Evolutionary conservation across 2,797 vertebrate genomes (phyloP).

Genomic region (Aldrovandia affinis): DNA sequence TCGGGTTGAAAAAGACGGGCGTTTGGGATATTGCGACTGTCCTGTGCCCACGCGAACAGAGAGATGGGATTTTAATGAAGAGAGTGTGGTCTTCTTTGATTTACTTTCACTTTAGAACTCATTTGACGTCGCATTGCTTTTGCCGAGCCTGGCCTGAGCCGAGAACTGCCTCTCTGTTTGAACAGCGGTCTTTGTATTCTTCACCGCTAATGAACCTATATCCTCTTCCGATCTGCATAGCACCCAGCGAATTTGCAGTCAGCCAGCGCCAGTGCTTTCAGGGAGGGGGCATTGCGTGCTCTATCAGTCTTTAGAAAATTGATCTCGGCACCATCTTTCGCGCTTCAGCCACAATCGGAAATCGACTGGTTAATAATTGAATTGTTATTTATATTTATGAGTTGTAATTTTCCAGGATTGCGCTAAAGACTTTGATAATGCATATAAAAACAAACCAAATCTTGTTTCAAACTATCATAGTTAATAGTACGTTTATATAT

Average conservation of each 20-base stretch:
- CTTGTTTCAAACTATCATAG: not conserved
- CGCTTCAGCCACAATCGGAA: not conserved
- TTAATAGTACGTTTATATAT: not conserved
- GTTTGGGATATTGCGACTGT: not conserved
- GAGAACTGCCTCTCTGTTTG: not conserved
- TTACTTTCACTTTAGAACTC: not conserved
- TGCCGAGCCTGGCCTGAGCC: not conserved
- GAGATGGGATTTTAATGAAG: not conserved
- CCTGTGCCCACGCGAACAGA: not conserved
- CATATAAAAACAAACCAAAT: not conserved
- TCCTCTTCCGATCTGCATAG: not conserved
- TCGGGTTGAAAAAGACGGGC: not conserved
- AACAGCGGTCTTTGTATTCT: not conserved
- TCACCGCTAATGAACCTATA: not conserved
- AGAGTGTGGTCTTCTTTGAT: not conserved
- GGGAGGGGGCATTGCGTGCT: not conserved
- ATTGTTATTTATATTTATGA: not conserved
- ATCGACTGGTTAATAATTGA: not conserved
- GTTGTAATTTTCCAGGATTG: not conserved
- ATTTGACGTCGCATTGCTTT: not conserved
- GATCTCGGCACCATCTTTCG: not conserved
- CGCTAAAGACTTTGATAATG: not conserved
- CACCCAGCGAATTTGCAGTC: not conserved
- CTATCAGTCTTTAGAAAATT: not conserved
- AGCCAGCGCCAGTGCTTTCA: not conserved